Evolutionary conservation across 2,113 vertebrate genomes (phyloP).

Genomic region (Hylia prasina): DNA sequence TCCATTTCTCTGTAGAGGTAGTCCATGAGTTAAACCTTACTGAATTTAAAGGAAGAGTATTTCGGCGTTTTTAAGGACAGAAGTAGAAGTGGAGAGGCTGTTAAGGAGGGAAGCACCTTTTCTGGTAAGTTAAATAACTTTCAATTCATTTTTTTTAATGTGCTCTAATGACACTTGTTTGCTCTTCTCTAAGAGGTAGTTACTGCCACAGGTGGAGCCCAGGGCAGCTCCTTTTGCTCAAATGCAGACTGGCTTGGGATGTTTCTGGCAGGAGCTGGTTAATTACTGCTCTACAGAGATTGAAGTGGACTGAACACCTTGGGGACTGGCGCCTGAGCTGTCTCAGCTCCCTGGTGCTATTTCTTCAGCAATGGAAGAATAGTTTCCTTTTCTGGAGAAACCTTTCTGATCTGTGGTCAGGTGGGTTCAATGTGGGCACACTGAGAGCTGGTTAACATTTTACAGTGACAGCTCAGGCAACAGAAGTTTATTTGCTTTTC

Average conservation of each 20-base stretch:
- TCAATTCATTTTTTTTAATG: not conserved
- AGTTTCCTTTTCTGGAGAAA: not conserved
- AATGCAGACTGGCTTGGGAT: not conserved
- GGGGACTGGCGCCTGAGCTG: not conserved
- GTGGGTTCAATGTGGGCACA: not conserved
- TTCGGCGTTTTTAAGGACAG: not conserved
- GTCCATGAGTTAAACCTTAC: not conserved
- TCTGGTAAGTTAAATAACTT: not conserved
- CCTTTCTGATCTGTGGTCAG: not conserved
- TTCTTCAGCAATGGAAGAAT: not conserved
- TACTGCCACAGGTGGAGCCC: not conserved
- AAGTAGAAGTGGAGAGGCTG: not conserved
- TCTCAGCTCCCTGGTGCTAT: not conserved
- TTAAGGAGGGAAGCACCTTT: not conserved
- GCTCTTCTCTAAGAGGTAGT: not conserved
- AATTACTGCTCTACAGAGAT: not conserved
- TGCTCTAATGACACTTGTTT: not conserved
- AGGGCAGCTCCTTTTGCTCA: not conserved
- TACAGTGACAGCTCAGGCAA: not conserved
- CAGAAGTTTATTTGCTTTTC: not conserved
- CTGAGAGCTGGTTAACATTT: not conserved
- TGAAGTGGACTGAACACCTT: not conserved
- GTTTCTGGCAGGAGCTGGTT: not conserved
- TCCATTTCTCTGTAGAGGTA: not conserved
- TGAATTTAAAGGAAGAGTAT: not conserved